phyloP scores from a whole-genome alignment of 1,140 invertebrate species.

The Ceratina calcarata region DNA sequence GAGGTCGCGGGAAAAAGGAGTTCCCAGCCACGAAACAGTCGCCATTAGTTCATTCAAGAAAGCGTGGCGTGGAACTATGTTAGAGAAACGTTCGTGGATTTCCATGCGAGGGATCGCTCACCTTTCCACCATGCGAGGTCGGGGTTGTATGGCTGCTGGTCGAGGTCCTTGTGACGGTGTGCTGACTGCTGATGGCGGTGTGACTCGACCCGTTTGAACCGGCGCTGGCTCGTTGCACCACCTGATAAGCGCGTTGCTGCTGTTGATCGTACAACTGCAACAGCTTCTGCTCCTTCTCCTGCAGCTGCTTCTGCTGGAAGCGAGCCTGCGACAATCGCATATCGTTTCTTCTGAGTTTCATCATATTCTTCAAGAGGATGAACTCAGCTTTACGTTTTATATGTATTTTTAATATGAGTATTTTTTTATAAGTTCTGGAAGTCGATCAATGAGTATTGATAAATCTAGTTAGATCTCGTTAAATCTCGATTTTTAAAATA shows the following conservation, averaged over 20 bases:
- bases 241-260: conserved; percentile 85
- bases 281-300: conserved; percentile 87
- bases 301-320: conserved; percentile 87
- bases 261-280: conserved; percentile 86
- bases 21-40: conserved; percentile 1
- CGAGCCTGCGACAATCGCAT: conserved; percentile 81
- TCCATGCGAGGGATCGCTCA: conserved; percentile 51
- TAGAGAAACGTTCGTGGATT: conserved; percentile 3
- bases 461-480: no score
- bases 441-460: no score
- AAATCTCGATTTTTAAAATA: no score
- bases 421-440: neutral
- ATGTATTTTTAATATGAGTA: no score
- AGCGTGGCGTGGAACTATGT: conserved; percentile 33
- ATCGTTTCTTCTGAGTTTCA: conserved; percentile 39
- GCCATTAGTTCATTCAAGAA: conserved; percentile 26
- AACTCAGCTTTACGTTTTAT: neutral
- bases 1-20: neutral
- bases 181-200: conserved; percentile 64
- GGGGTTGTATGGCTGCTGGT: conserved; percentile 65
- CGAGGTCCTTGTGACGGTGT: conserved; percentile 65
- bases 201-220: conserved; percentile 79
- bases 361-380: neutral
- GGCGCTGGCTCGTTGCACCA: conserved; percentile 83
- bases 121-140: conserved; percentile 70